Conservation (phyloP, 2,888 invertebrate species). For the Ennomos erosarius region DNA sequence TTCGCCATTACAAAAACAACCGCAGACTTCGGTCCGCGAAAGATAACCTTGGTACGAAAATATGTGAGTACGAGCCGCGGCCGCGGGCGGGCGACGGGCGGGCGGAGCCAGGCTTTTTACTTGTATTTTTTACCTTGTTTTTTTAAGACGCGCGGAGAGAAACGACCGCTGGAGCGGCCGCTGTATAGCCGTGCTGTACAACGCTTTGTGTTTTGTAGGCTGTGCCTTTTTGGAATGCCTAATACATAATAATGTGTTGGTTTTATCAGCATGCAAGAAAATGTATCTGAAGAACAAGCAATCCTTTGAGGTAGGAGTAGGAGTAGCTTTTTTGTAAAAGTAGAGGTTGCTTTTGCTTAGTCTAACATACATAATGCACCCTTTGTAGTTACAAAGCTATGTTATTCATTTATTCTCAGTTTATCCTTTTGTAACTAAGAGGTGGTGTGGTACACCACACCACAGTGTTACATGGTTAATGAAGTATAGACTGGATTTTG, state of each 20-base stretch:
- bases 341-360: neutral
- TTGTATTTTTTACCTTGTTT: constrained; percentile 48
- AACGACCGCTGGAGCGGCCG: constrained; percentile 46
- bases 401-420: neutral
- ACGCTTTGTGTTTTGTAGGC: constrained; percentile 31
- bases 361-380: neutral
- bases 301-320: constrained; percentile 2
- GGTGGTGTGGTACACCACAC: too few species aligned
- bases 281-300: constrained; percentile 8
- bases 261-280: constrained; percentile 18
- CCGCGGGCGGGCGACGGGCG: constrained; percentile 29
- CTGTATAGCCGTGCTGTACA: constrained; percentile 44
- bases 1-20: constrained; percentile 32
- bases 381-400: neutral
- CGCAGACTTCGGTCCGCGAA: constrained; percentile 51
- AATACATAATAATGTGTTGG: constrained; percentile 23
- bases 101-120: constrained; percentile 44
- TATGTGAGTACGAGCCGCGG: constrained; percentile 50
- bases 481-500: too few species aligned
- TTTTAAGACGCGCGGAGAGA: constrained; percentile 42
- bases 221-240: constrained; percentile 26
- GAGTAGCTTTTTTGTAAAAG: constrained; percentile 3
- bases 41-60: constrained; percentile 65
- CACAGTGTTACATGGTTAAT: too few species aligned
- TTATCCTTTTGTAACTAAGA: too few species aligned